Base-by-base conservation (phyloP, 2,888 invertebrate species). In the Danaus chrysippus region DNA sequence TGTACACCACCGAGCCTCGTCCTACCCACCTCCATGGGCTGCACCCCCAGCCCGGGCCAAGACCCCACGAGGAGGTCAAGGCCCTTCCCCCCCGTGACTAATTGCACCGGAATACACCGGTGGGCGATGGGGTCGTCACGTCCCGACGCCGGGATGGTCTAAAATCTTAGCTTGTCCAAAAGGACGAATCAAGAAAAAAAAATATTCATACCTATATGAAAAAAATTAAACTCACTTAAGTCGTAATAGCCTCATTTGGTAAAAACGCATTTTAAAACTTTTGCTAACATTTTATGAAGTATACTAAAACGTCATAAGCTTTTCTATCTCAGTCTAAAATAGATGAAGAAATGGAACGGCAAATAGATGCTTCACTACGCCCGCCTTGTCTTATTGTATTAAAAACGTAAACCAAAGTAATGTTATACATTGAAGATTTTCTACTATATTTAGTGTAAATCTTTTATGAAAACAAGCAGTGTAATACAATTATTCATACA, bases 401-500 rank as follows among this genome's bases (percentile, higher is more conserved):
- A 41, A 43, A 12, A 56, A 43, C 58, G 43, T 34, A 23, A 0
- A 52, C 23, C 23, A 34, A 34, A 6, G 23, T 6, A 34, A 34
- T 34, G 2, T 6, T 34, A 43, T 70, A 64, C 71, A 71, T 67
- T 61, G 69, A 59, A 9, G 17, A 10, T 17, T 61, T 43, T 46
- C 53, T 46, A 15, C n/a, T 44, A 10, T 1, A 23, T 19, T 46
- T 34, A 1, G 12, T 9, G 46, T 3, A 1, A 46, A 1, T 13
- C 11, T 11, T 46, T 13, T 19, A 19, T 17, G 13, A 17, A 57
- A 53, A 64, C 54, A 63, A 70, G 81, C 69, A 76, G 80, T 85
- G 82, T 65, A 76, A 63, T 10, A 0, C 58, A 43, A 64, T 59
- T 54, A 56, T 54, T 68, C 46, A 60, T 10, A 13, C 62, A 52